These are phyloP conservation scores for Exephanes ischioxanthus DNA, from an alignment of 2,888 invertebrate species.

Conservation along the genomic window DNA sequence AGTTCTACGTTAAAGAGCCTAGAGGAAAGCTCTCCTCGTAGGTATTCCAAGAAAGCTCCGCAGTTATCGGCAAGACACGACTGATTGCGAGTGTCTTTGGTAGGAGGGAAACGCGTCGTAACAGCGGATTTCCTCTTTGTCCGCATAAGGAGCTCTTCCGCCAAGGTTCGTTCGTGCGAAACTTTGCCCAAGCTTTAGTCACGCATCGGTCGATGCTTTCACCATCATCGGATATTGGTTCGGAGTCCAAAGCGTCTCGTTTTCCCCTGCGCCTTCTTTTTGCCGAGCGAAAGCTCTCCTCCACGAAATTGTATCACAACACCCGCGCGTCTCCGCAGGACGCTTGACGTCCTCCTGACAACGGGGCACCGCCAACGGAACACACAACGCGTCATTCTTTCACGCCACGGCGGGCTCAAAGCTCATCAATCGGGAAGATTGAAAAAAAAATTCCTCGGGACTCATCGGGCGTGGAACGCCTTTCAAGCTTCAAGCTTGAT, in stretches of 20 bases:
- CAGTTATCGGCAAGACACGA: constrained; percentile 4
- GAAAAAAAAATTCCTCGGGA: constrained; percentile 63
- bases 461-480: constrained; percentile 56
- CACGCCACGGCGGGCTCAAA: constrained; percentile 37
- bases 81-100: neutral
- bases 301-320: constrained; percentile 57
- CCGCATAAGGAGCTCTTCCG: neutral
- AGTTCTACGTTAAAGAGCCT: constrained; percentile 6
- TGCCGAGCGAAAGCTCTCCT: constrained; percentile 34
- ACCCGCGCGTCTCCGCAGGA: constrained; percentile 25
- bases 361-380: constrained; percentile 24
- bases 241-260: neutral
- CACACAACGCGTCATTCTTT: constrained; percentile 41
- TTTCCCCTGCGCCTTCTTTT: constrained; percentile 2
- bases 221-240: constrained; percentile 3
- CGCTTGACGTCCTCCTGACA: constrained; percentile 31
- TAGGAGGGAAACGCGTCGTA: neutral
- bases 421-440: constrained; percentile 64
- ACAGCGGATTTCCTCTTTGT: neutral
- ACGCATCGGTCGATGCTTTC: constrained; percentile 17
- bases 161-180: neutral
- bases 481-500: constrained; percentile 29
- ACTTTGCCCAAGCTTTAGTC: constrained; percentile 9
- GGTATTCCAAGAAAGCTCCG: neutral
- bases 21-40: neutral